Conservation (phyloP, 2,797 vertebrate genomes). For the Carcharodon carcharias region DNA sequence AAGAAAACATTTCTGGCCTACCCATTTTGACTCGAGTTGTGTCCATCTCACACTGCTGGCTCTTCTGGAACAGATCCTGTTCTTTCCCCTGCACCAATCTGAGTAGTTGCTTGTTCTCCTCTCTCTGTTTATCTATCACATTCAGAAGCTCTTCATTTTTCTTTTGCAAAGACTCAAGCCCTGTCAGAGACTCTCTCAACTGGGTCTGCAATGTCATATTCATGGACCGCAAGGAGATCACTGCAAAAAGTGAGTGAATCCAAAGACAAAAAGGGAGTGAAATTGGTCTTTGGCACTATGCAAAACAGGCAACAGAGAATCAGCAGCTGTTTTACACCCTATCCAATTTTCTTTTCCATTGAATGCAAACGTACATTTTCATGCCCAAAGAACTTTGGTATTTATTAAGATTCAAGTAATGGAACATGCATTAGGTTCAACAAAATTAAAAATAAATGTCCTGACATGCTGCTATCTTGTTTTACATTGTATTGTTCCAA, state of each 20-base stretch:
- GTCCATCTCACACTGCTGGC: slow-evolving; percentile 58
- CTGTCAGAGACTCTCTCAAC: slow-evolving; percentile 57
- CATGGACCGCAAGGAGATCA: slow-evolving; percentile 63
- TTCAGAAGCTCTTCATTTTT: slow-evolving; percentile 66
- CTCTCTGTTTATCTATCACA: slow-evolving; percentile 57
- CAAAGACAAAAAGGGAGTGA: not conserved
- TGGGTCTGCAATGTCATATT: slow-evolving; percentile 66
- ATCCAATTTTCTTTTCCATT: not conserved
- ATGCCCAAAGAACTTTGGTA: not conserved
- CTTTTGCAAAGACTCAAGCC: slow-evolving; percentile 63
- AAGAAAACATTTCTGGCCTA: slow-evolving; percentile 42
- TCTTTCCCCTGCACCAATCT: slow-evolving; percentile 60
- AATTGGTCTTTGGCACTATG: not conserved
- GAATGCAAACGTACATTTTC: not conserved
- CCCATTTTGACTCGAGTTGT: slow-evolving; percentile 62
- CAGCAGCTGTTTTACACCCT: not conserved
- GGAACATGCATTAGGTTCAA: not conserved
- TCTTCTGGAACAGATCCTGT: slow-evolving; percentile 58
- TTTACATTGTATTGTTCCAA: not conserved
- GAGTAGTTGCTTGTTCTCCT: slow-evolving; percentile 56
- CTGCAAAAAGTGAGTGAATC: slow-evolving; percentile 46
- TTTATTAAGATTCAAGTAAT: not conserved
- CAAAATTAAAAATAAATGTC: not conserved
- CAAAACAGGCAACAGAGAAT: not conserved
- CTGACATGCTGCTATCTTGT: not conserved